These are phyloP conservation scores for Zhengitettix transpicula DNA, from an alignment of 2,888 invertebrate genomes.

Conservation along the genomic window DNA sequence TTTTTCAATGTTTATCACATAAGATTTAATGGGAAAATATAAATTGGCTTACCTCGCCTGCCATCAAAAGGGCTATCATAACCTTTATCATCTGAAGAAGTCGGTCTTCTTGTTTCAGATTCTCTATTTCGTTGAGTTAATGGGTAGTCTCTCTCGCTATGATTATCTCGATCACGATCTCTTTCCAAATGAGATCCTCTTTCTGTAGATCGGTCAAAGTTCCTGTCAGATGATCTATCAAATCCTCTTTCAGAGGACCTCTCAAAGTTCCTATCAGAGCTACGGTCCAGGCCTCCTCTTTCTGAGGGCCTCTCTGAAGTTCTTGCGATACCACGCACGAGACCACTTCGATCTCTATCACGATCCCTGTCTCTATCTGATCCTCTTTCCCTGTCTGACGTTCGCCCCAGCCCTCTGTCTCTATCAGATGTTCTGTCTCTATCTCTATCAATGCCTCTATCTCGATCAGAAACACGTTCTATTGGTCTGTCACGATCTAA, in stretches of 20 bases:
- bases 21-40: background rate
- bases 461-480: background rate
- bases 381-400: slow-evolving; percentile 2
- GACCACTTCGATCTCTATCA: background rate
- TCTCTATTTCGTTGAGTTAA: background rate
- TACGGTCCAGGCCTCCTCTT: background rate
- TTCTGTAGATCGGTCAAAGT: slow-evolving; percentile 2
- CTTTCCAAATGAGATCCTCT: slow-evolving; percentile 1
- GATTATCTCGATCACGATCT: background rate
- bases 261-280: background rate
- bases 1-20: background rate
- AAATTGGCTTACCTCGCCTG: slow-evolving; percentile 18
- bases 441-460: slow-evolving; percentile 4
- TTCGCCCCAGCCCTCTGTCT: slow-evolving; percentile 5
- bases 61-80: slow-evolving; percentile 30
- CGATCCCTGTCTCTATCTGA: background rate
- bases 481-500: background rate
- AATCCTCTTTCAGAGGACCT: background rate
- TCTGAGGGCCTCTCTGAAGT: background rate
- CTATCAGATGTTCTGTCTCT: slow-evolving; percentile 6
- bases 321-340: background rate
- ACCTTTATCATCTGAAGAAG: slow-evolving; percentile 15
- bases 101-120: slow-evolving; percentile 15
- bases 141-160: background rate
- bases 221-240: slow-evolving; percentile 7